Percentiles rank a stretch among this genome's conserved stretches.
Evolutionary conservation across 1,140 invertebrate species (phyloP).

Genomic region (Trichonephila clavata): DNA sequence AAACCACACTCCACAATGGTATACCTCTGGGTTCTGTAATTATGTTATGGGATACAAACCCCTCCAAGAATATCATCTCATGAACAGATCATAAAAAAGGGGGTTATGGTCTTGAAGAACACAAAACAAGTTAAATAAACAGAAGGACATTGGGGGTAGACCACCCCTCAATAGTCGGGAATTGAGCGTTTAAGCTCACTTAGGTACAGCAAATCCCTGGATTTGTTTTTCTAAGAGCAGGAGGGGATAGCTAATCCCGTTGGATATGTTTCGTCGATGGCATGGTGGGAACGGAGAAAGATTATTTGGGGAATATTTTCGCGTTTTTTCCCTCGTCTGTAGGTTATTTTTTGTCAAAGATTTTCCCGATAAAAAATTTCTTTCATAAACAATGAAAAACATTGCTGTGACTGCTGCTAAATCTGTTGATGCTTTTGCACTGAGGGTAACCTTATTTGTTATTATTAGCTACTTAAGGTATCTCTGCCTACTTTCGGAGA

Average conservation of each 20-base stretch:
- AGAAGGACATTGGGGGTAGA: neutral
- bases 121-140: slow-evolving; percentile 55
- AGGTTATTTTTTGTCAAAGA: neutral
- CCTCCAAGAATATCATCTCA: neutral
- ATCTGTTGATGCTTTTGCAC: too few species aligned
- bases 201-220: slow-evolving; percentile 32
- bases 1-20: neutral
- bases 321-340: neutral
- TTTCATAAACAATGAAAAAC: too few species aligned
- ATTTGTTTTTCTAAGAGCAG: slow-evolving; percentile 43
- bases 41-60: neutral
- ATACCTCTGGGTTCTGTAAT: neutral
- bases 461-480: too few species aligned
- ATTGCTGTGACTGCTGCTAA: too few species aligned
- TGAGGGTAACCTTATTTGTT: too few species aligned
- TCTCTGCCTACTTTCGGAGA: too few species aligned
- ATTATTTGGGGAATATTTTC: neutral
- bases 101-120: neutral
- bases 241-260: neutral
- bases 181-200: slow-evolving; percentile 38
- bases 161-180: neutral
- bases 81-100: neutral
- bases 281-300: neutral
- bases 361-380: neutral
- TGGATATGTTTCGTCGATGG: neutral